A percentile compares a stretch with the other conserved stretches of the same genome.
These are phyloP conservation scores for Crenuchus spilurus DNA, from an alignment of 2,797 vertebrate species.

Conservation along the genomic window DNA sequence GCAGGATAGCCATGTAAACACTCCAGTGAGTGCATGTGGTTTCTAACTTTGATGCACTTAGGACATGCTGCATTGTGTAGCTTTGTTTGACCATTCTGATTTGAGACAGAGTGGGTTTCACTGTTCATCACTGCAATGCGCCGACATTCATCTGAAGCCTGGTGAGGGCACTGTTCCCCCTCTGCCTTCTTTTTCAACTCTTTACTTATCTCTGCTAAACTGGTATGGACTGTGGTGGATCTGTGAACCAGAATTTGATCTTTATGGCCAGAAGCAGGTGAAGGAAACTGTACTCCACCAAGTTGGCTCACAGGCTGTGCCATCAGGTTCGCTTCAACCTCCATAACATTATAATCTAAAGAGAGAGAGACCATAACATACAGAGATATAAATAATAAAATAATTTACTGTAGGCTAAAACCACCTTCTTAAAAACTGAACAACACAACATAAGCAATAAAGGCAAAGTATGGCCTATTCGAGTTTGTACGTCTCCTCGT, in stretches of 20 bases:
- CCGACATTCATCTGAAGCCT: background rate
- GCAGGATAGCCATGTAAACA: background rate
- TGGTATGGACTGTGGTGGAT: background rate
- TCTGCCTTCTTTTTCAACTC: background rate
- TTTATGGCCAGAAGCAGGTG: background rate
- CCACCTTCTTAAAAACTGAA: background rate
- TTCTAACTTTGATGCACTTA: background rate
- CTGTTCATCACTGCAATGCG: background rate
- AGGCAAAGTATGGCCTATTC: background rate
- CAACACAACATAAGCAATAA: too few relatives aligned
- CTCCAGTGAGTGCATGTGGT: background rate
- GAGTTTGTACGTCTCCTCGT: background rate
- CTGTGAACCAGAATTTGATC: background rate
- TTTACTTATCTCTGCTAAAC: background rate
- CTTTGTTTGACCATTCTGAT: background rate
- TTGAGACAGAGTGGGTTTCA: too few relatives aligned
- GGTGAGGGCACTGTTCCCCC: background rate
- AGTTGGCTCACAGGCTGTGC: background rate
- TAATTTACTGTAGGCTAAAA: background rate
- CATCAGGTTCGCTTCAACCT: background rate
- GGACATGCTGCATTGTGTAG: background rate
- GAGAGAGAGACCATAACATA: background rate
- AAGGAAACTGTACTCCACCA: background rate
- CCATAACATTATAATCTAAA: background rate
- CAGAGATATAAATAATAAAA: background rate